A percentile compares a stretch with the other conserved stretches of the same genome.
Conservation (phyloP, 2,797 vertebrate species). For the Micrastur ruficollis region DNA sequence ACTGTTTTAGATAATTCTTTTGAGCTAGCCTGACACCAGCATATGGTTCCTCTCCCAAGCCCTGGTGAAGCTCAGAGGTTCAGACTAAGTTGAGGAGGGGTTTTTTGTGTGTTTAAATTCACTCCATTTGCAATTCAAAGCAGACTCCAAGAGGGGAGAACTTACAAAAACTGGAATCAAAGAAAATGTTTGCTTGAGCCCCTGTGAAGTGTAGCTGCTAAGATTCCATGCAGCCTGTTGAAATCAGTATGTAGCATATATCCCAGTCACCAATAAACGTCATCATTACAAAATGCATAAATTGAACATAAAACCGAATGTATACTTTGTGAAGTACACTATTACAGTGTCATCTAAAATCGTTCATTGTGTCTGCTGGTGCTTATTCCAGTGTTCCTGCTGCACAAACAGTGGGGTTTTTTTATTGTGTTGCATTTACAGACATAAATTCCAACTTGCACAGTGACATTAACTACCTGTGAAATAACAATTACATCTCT, state of each 20-base stretch:
- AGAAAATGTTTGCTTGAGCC: constrained; percentile 7
- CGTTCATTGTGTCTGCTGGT: constrained; percentile 1
- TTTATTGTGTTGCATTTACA: constrained; percentile 20
- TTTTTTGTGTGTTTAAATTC: background rate
- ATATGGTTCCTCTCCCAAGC: background rate
- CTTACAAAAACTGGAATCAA: constrained; percentile 2
- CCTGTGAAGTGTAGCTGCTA: background rate
- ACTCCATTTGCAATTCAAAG: constrained; percentile 28
- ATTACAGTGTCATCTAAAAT: constrained; percentile 33
- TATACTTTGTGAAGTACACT: constrained; percentile 35
- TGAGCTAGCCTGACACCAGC: background rate
- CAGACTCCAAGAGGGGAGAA: background rate
- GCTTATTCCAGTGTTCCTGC: background rate
- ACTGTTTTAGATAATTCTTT: background rate
- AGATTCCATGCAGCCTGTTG: background rate
- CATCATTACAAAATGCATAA: constrained; percentile 3
- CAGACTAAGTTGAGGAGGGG: background rate
- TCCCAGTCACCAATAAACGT: background rate
- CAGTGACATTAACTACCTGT: constrained; percentile 20
- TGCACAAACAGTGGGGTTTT: background rate
- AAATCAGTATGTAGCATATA: background rate
- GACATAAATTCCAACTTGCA: constrained; percentile 14
- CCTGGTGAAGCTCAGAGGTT: background rate
- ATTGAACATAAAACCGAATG: constrained; percentile 14
- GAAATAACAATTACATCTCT: constrained; percentile 46